Evolutionary conservation across 2,888 invertebrate genomes (phyloP), one percentile per base, ranked within the genome.

Genomic region (Schizotus pectinicornis): DNA sequence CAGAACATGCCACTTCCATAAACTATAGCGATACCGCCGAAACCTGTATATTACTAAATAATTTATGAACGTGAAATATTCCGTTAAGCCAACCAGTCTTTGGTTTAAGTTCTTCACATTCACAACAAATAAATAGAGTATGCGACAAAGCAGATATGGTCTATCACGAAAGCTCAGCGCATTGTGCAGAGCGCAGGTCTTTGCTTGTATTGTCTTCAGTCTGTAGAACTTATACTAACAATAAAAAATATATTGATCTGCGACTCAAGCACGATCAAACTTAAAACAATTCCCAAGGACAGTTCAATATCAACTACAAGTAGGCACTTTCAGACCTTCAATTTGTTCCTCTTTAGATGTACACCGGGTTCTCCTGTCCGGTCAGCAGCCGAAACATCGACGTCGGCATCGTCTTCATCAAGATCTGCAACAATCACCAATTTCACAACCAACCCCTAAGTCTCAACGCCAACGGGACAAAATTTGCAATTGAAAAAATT

Each of bases 341-440:
- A 56, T 58, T 65, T 71, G 67, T 72, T 71, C 74, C 64, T 67
- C 67, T 70, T 85, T 91, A 98, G 84, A 99, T 98, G 84, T 97
- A 99, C 82, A 98, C 92, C 70, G 99, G 99, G 81, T 95, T 95
- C 84, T 99, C 99, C 83, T 99, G 99, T 61, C 99, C 99, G 70
- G 99, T 99, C 77, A 99, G 85, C 78, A 99, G 86, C 75, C 98
- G 89, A 85, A 98, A 99, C 96, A 99, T 99, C 67, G 98, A 98
- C 68, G 99, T 99, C 73, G 99, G 99, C 99, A 99, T 99, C 60
- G 99, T 99, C 84, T 99, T 99, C 98, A 99, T 99, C 74, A 98
- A 87, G 74, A 99, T 99, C 97, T 98, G 86, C 32, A 86, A 84
- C 22, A 22, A n/a, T 5, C 22, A 63, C 63, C 56, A 51, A 53